These are phyloP conservation scores for Hypomesus transpacificus DNA, from an alignment of 2,113 vertebrate genomes.

Conservation along the genomic window DNA sequence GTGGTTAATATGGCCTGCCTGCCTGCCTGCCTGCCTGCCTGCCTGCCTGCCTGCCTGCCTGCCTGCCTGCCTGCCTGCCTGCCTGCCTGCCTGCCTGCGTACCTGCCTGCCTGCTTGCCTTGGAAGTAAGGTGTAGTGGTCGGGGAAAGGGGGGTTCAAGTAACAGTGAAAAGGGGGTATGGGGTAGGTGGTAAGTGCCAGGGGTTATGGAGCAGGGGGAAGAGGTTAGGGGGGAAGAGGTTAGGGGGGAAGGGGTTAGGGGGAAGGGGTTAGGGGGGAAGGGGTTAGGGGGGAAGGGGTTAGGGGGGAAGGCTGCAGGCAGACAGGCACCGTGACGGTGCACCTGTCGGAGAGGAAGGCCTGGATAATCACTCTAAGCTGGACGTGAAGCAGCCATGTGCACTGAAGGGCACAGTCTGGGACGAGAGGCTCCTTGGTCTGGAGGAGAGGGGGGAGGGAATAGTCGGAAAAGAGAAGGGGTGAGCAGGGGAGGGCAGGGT, in stretches of 20 bases:
- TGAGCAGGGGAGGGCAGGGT: neutral
- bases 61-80: neutral
- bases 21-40: neutral
- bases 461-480: neutral
- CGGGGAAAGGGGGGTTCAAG: neutral
- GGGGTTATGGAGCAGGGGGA: neutral
- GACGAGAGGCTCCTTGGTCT: constrained; percentile 21
- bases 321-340: constrained; percentile 43
- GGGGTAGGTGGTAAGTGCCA: neutral
- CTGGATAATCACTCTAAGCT: constrained; percentile 54
- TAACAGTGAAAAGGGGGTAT: neutral
- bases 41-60: neutral
- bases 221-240: neutral
- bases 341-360: constrained; percentile 63
- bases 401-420: constrained; percentile 1
- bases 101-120: neutral
- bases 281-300: neutral
- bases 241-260: neutral
- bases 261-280: neutral
- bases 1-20: neutral
- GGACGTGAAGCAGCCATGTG: constrained; percentile 39
- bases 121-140: neutral
- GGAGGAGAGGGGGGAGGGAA: neutral
- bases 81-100: neutral
- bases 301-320: constrained; percentile 4